Conservation (phyloP, 2,113 vertebrate species). For the Ciconia maguari region DNA sequence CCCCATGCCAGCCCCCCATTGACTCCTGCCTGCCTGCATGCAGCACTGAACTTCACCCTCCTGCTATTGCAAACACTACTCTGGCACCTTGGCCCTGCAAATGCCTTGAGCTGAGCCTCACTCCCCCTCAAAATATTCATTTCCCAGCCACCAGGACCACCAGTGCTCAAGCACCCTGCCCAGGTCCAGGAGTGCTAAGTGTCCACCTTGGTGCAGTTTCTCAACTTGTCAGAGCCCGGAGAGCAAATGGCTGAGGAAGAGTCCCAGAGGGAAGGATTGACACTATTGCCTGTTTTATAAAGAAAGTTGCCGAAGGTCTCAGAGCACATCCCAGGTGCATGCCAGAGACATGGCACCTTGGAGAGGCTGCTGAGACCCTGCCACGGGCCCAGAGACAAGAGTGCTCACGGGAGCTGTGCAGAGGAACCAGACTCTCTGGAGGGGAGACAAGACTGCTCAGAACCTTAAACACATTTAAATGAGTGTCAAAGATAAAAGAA, state of each 20-base stretch:
- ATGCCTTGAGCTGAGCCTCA: neutral
- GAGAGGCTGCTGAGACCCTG: neutral
- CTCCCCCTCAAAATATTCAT: neutral
- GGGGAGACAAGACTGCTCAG: neutral
- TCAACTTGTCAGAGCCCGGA: neutral
- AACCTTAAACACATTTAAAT: constrained; percentile 27
- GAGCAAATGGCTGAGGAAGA: neutral
- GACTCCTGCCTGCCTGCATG: fast-evolving
- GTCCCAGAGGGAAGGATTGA: neutral
- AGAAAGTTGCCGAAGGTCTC: neutral
- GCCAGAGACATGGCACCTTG: neutral
- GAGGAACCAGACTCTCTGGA: neutral
- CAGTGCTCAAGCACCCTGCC: fast-evolving
- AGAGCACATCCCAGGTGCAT: neutral
- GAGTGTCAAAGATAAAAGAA: constrained; percentile 52
- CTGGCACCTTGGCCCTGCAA: neutral
- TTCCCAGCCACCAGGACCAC: neutral
- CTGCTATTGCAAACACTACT: neutral
- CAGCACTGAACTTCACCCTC: neutral
- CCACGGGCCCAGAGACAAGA: neutral
- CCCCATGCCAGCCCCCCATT: fast-evolving
- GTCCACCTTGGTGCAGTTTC: neutral
- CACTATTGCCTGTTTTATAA: neutral
- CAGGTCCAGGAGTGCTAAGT: neutral
- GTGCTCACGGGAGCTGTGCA: neutral